Base-by-base conservation (phyloP, 2,888 invertebrate genomes). In the Dione juno region DNA sequence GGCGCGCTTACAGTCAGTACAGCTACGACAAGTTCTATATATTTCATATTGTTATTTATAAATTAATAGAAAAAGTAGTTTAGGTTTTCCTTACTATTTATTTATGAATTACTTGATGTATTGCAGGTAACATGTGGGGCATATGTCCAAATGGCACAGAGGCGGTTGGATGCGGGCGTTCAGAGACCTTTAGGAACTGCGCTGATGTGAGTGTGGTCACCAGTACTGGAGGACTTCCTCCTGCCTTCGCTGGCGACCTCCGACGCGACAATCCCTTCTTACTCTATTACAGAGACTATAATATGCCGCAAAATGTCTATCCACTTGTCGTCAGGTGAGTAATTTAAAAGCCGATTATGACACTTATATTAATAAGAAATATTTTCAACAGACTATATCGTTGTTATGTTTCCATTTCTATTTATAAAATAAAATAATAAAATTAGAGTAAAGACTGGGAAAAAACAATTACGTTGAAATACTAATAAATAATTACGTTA, bases 161-260 rank as follows among this genome's bases (percentile, higher is more conserved):
- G 82, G 96, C 96, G 0, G 96, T 97, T 1, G 98, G 98, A 1
- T 98, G 98, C 82, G 98, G 98, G n/a, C 94, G 95, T 75, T 97
- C 98, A 10, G 98, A 98, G 89, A 97, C 97, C 0, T 98, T 98
- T 89, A 94, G 97, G 72, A 98, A 98, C 85, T 98, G 98, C 83
- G 98, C 98, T 0, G 98, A 98, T 84, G 95, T 98, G 70, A 95
- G 95, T 68, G 96, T 98, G 76, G 92, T 96, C 9, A 96, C 97
- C 41, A 97, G 95, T 84, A 96, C 96, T 3, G 96, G 95, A 5
- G 96, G 96, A 67, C 94, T 96, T 3, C 94, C 96, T 0, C 96
- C 97, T 13, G 91, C 95, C 75, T 96, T 97, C 83, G 94, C 95
- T 3, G 94, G 92, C 7, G 91, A 94, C 77, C 94, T 95, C 73